Evolutionary conservation across 2,888 invertebrate species (phyloP).

Genomic region (Drosophila tanythrix): DNA sequence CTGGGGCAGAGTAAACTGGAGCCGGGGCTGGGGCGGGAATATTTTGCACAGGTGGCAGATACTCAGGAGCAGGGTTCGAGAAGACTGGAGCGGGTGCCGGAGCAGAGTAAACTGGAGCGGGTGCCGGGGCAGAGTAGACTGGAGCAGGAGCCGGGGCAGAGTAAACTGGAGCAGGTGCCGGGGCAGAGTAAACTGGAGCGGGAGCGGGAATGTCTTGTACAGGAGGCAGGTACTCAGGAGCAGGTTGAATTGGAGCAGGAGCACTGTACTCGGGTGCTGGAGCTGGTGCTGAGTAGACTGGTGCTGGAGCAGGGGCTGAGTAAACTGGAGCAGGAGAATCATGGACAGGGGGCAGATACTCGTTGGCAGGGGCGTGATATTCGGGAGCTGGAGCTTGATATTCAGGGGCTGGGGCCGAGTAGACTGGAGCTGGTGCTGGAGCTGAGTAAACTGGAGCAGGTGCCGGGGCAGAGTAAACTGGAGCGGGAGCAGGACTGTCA

Average conservation of each 20-base stretch:
- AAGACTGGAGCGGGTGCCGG: conserved; percentile 33
- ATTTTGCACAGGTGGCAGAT: conserved; percentile 5
- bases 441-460: conserved; percentile 50
- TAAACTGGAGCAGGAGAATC: conserved; percentile 37
- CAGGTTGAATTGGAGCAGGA: conserved; percentile 42
- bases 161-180: conserved; percentile 42
- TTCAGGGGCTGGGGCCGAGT: conserved; percentile 54
- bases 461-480: conserved; percentile 50
- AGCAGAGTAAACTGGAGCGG: conserved; percentile 39
- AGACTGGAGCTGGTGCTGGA: conserved; percentile 45
- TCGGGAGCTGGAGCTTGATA: conserved; percentile 35
- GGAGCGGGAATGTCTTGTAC: conserved; percentile 44
- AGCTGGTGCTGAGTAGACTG: conserved; percentile 39
- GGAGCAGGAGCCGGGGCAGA: conserved; percentile 47
- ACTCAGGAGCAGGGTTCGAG: conserved; percentile 12
- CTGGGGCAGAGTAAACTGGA: conserved; percentile 45
- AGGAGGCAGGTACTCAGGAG: conserved; percentile 53
- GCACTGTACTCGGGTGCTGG: conserved; percentile 32
- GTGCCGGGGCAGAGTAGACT: conserved; percentile 43
- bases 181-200: conserved; percentile 49
- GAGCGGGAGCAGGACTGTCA: conserved; percentile 29
- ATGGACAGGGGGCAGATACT: conserved; percentile 11
- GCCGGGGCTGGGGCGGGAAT: conserved; percentile 45
- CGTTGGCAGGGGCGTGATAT: conserved; percentile 36
- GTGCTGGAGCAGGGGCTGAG: conserved; percentile 48